A percentile compares a stretch with the other conserved stretches of the same genome.
Evolutionary conservation across 2,888 invertebrate genomes (phyloP).

Genomic region (Cheilosia variabilis): DNA sequence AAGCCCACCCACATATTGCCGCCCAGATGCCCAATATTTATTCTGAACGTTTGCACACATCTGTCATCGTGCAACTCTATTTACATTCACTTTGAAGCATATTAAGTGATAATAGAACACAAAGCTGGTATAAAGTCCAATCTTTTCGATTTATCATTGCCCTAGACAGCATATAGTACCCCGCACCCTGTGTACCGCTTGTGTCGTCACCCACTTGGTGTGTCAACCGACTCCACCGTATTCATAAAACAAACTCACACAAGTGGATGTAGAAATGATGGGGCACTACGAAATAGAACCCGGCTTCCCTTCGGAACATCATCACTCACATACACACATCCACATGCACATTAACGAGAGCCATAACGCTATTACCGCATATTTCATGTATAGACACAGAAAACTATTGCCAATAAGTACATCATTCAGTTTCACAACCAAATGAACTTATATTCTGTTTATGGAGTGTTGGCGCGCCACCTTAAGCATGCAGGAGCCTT

Average conservation of each 20-base stretch:
- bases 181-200: slow-evolving; percentile 23
- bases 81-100: slow-evolving; percentile 66
- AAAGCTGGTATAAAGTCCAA: slow-evolving; percentile 37
- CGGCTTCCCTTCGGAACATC: slow-evolving; percentile 45
- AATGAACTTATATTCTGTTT: slow-evolving; percentile 36
- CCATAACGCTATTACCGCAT: slow-evolving; percentile 69
- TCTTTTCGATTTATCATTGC: slow-evolving; percentile 69
- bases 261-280: slow-evolving; percentile 70
- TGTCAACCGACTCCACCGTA: slow-evolving; percentile 30
- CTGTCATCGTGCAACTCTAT: slow-evolving; percentile 51
- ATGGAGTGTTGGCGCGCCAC: slow-evolving; percentile 1
- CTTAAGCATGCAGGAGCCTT: slow-evolving; percentile 26
- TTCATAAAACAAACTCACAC: slow-evolving; percentile 62
- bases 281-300: slow-evolving; percentile 49
- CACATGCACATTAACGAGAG: slow-evolving; percentile 37
- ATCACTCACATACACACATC: slow-evolving; percentile 21
- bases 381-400: slow-evolving; percentile 15
- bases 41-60: slow-evolving; percentile 45
- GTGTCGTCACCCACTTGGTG: slow-evolving; percentile 57
- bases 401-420: slow-evolving; percentile 64
- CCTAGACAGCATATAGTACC: slow-evolving; percentile 41
- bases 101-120: slow-evolving; percentile 48
- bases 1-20: not conserved
- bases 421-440: slow-evolving; percentile 34
- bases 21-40: slow-evolving; percentile 17